These are phyloP conservation scores for Drosophila borealis DNA, from an alignment of 2,888 invertebrate species.

Conservation along the genomic window DNA sequence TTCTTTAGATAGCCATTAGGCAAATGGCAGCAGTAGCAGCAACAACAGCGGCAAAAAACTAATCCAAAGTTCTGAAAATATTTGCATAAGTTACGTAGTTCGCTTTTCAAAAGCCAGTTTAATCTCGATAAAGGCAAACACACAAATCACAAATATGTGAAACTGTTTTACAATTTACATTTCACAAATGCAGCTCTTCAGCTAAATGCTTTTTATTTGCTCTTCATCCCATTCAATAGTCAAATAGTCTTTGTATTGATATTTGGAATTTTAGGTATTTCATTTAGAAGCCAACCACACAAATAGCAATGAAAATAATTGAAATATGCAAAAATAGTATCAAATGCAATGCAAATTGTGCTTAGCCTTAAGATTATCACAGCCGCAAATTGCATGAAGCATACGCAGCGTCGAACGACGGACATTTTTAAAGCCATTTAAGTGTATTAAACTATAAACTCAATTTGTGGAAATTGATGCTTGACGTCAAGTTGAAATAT, in stretches of 20 bases:
- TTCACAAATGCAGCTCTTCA: constrained; percentile 32
- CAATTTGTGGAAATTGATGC: constrained; percentile 12
- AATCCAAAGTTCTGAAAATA: constrained; percentile 60
- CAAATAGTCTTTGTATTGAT: constrained; percentile 18
- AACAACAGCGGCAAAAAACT: constrained; percentile 16
- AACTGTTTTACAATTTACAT: constrained; percentile 37
- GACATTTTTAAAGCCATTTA: background rate
- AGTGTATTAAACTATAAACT: constrained; percentile 8
- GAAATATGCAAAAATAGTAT: background rate
- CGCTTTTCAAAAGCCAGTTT: constrained; percentile 33
- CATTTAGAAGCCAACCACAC: constrained; percentile 12
- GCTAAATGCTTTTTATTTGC: constrained; percentile 9
- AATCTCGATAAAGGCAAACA: constrained; percentile 19
- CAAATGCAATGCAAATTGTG: constrained; percentile 3
- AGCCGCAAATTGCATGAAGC: constrained; percentile 15
- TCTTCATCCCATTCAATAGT: constrained; percentile 5
- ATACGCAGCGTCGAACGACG: constrained; percentile 10
- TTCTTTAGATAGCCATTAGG: constrained; percentile 48
- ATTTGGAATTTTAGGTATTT: constrained; percentile 12
- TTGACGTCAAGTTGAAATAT: constrained; percentile 11
- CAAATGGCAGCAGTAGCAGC: constrained; percentile 38
- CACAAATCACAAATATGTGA: constrained; percentile 26
- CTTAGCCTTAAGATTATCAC: background rate
- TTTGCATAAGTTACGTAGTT: constrained; percentile 67
- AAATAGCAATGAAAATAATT: constrained; percentile 7